These are phyloP conservation scores for Melitaea cinxia DNA, from an alignment of 1,140 invertebrate species.

Conservation along the genomic window DNA sequence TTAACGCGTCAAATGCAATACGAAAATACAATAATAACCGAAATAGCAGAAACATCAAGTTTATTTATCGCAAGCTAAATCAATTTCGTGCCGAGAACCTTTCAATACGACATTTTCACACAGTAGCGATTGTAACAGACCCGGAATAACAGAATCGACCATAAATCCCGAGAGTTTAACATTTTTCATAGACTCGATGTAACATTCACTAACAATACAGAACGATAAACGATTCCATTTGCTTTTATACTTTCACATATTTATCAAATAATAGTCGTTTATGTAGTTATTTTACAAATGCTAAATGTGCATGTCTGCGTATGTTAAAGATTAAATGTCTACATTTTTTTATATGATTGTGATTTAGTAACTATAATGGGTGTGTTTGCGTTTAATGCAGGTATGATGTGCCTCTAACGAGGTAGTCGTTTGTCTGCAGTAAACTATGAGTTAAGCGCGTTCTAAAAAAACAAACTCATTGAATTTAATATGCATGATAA, in stretches of 20 bases:
- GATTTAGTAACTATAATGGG: too few relatives aligned
- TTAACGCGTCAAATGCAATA: neutral
- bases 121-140: neutral
- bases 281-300: too few relatives aligned
- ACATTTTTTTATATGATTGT: too few relatives aligned
- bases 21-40: neutral
- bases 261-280: too few relatives aligned
- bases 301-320: too few relatives aligned
- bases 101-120: conserved; percentile 10
- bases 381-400: too few relatives aligned
- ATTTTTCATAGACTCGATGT: neutral
- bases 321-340: too few relatives aligned
- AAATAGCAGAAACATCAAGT: neutral
- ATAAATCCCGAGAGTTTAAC: neutral
- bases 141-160: neutral
- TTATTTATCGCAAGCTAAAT: conserved; percentile 1
- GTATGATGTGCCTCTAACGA: too few relatives aligned
- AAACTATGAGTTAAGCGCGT: too few relatives aligned
- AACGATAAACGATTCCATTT: neutral
- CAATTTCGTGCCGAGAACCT: neutral
- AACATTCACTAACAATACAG: neutral
- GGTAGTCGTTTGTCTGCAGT: too few relatives aligned
- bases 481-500: too few relatives aligned
- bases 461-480: too few relatives aligned
- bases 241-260: neutral